These are phyloP conservation scores for Ptychoptera albimana DNA, from an alignment of 2,888 invertebrate genomes.

Conservation along the genomic window DNA sequence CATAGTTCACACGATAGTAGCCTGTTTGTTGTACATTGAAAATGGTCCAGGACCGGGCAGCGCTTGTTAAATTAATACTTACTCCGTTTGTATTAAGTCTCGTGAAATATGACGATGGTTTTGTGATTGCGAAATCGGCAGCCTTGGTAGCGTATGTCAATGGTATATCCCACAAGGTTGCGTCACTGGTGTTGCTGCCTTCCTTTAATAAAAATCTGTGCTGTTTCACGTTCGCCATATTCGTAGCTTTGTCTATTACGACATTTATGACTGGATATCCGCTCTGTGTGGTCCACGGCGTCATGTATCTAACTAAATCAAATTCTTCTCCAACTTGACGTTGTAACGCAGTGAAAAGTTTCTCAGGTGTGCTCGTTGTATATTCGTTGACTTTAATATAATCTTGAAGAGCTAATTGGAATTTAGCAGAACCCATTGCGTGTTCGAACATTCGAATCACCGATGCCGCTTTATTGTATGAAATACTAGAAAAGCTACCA, in stretches of 20 bases:
- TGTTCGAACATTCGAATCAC: conserved; percentile 54
- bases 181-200: conserved; percentile 10
- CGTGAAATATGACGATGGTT: neutral
- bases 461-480: conserved; percentile 51
- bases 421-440: conserved; percentile 36
- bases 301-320: conserved; percentile 14
- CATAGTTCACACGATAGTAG: conserved; percentile 53
- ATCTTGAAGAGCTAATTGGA: conserved; percentile 35
- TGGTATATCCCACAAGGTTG: conserved; percentile 29
- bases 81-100: conserved; percentile 23
- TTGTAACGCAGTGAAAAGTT: conserved; percentile 32
- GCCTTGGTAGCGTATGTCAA: conserved; percentile 21
- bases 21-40: conserved; percentile 45
- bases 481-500: conserved; percentile 46
- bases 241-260: conserved; percentile 9
- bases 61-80: conserved; percentile 11
- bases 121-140: neutral
- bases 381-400: conserved; percentile 36
- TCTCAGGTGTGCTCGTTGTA: conserved; percentile 28
- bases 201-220: conserved; percentile 13
- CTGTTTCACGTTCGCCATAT: conserved; percentile 1
- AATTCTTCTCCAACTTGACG: conserved; percentile 14
- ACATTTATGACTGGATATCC: conserved; percentile 45
- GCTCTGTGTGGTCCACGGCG: conserved; percentile 38
- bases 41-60: conserved; percentile 36